Evolutionary conservation across 1,140 invertebrate genomes (phyloP).

Genomic region (Papilio dardanus): DNA sequence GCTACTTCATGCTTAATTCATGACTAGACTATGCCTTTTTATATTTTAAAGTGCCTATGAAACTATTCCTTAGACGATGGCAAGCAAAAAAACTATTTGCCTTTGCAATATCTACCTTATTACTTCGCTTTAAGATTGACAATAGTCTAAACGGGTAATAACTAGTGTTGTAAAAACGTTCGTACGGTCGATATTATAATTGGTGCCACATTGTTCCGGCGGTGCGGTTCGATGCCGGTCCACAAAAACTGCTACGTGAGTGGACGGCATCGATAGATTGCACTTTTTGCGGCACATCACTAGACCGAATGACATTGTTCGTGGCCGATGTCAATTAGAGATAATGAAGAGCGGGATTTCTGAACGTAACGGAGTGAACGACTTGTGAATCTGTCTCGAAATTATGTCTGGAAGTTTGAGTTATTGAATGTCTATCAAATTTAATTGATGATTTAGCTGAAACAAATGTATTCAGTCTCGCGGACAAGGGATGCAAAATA

Average conservation of each 20-base stretch:
- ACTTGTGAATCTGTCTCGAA: conserved; percentile 36
- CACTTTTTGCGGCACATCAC: conserved; percentile 62
- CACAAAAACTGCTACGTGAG: conserved; percentile 61
- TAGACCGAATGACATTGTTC: conserved; percentile 64
- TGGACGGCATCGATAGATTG: conserved; percentile 70
- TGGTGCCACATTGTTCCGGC: conserved; percentile 54
- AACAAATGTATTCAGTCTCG: background rate
- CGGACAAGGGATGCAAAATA: background rate
- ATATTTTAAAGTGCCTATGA: conserved; percentile 60
- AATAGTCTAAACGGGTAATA: conserved; percentile 1
- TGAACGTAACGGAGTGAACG: conserved; percentile 45
- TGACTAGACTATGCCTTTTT: conserved; percentile 58
- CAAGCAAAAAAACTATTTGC: conserved; percentile 20
- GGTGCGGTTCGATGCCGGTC: conserved; percentile 56
- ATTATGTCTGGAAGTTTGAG: background rate
- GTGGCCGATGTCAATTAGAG: conserved; percentile 67
- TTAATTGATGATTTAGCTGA: background rate
- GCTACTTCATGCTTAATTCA: conserved; percentile 74
- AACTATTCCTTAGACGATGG: conserved; percentile 45
- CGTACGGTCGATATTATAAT: conserved; percentile 54
- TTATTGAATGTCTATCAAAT: background rate
- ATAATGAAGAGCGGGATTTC: conserved; percentile 61
- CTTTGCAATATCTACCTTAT: conserved; percentile 46
- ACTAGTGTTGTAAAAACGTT: conserved; percentile 39
- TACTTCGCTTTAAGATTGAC: conserved; percentile 39